These are phyloP conservation scores for Scolopax mira DNA, from an alignment of 2,113 vertebrate genomes.

Conservation along the genomic window DNA sequence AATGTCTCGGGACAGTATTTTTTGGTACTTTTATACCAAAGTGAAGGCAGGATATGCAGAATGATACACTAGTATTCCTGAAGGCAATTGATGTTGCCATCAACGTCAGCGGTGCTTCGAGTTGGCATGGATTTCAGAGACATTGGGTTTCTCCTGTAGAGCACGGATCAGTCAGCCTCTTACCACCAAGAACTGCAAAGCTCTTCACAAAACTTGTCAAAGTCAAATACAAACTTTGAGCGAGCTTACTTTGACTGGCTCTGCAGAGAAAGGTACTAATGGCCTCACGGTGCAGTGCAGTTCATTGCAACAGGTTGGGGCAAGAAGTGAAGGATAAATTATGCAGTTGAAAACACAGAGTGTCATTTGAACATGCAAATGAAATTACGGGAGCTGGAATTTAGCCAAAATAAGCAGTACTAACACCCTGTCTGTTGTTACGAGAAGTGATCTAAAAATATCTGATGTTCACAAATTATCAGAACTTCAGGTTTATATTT, in stretches of 20 bases:
- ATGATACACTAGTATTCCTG: background rate
- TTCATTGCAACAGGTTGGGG: background rate
- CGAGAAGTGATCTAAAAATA: background rate
- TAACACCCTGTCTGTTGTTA: background rate
- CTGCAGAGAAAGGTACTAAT: background rate
- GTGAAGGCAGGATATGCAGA: background rate
- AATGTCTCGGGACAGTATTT: background rate
- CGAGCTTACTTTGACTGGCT: background rate
- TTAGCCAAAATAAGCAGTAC: background rate
- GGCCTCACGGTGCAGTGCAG: background rate
- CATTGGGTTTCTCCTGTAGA: background rate
- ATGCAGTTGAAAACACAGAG: background rate
- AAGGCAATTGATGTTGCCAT: background rate
- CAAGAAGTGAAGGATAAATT: background rate
- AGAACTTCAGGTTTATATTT: slow-evolving; percentile 6
- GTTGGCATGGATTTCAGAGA: background rate
- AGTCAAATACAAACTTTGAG: background rate
- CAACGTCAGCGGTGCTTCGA: background rate
- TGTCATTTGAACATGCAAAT: slow-evolving; percentile 50
- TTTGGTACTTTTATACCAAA: background rate
- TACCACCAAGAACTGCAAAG: background rate
- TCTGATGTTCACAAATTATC: background rate
- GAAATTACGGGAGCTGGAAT: background rate
- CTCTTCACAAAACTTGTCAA: background rate
- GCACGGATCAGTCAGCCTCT: background rate